A percentile compares a stretch with the other conserved stretches of the same genome.
phyloP scores from a whole-genome alignment of 1,140 invertebrate genomes.

The Babylonia areolata region DNA sequence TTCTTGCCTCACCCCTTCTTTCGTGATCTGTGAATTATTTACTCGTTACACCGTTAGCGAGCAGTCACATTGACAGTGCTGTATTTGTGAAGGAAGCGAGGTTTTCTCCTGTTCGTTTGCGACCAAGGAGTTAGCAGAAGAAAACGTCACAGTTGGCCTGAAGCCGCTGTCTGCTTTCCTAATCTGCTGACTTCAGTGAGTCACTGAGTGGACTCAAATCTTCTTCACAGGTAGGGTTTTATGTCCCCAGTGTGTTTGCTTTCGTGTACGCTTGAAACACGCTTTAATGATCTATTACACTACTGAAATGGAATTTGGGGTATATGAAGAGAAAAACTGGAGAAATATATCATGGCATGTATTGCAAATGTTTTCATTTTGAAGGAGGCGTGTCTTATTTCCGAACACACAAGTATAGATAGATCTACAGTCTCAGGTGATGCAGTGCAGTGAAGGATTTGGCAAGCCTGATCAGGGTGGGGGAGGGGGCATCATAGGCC shows the following conservation, averaged over 20 bases:
- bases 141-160: not conserved
- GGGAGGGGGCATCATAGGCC: not conserved
- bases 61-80: not conserved
- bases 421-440: too few species aligned
- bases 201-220: not conserved
- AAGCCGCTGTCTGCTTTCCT: not conserved
- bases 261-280: not conserved
- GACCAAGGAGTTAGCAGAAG: not conserved
- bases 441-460: too few species aligned
- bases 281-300: too few species aligned
- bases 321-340: too few species aligned
- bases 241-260: not conserved
- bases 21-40: not conserved
- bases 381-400: constrained; percentile 8
- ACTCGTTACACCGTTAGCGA: not conserved
- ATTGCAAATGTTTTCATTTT: too few species aligned
- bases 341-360: too few species aligned
- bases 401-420: too few species aligned
- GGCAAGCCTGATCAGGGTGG: too few species aligned
- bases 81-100: not conserved
- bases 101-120: not conserved
- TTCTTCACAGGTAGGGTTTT: not conserved
- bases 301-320: too few species aligned
- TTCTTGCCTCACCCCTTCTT: not conserved
- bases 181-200: not conserved